Conservation (phyloP, 2,797 vertebrate genomes). For the Sebastes iracundus region DNA sequence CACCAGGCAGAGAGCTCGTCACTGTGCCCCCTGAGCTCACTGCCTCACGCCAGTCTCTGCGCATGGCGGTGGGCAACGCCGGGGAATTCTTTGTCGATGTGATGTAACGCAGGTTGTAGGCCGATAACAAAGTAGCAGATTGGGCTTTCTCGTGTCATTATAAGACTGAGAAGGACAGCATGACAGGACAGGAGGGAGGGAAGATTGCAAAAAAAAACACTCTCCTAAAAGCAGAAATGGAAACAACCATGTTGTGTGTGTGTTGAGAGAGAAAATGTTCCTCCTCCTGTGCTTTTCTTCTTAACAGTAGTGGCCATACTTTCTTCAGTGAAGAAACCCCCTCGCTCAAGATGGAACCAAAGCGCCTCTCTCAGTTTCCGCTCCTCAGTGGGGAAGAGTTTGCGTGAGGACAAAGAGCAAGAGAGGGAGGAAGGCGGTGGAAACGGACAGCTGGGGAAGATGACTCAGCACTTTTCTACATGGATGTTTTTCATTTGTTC, state of each 20-base stretch:
- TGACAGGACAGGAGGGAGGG: slow-evolving; percentile 22
- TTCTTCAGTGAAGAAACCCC: slow-evolving; percentile 83
- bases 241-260: slow-evolving; percentile 49
- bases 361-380: slow-evolving; percentile 70
- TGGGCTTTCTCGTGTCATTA: slow-evolving; percentile 33
- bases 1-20: slow-evolving; percentile 90
- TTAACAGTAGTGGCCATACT: slow-evolving; percentile 72
- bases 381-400: slow-evolving; percentile 59
- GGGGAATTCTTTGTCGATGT: slow-evolving; percentile 99
- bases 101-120: slow-evolving; percentile 86
- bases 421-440: slow-evolving; percentile 41
- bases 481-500: slow-evolving; percentile 74
- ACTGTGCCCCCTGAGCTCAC: slow-evolving; percentile 96
- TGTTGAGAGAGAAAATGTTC: slow-evolving; percentile 49
- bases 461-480: slow-evolving; percentile 73
- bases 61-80: slow-evolving; percentile 97
- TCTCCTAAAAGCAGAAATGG: slow-evolving; percentile 46
- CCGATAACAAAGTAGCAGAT: slow-evolving; percentile 43
- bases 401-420: slow-evolving; percentile 55
- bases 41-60: slow-evolving; percentile 97
- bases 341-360: slow-evolving; percentile 73
- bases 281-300: slow-evolving; percentile 65
- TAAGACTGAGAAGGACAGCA: slow-evolving; percentile 35
- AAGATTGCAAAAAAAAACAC: slow-evolving; percentile 24
- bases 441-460: slow-evolving; percentile 55